phyloP scores from a whole-genome alignment of 2,888 invertebrate species.

The Griposia aprilina region DNA sequence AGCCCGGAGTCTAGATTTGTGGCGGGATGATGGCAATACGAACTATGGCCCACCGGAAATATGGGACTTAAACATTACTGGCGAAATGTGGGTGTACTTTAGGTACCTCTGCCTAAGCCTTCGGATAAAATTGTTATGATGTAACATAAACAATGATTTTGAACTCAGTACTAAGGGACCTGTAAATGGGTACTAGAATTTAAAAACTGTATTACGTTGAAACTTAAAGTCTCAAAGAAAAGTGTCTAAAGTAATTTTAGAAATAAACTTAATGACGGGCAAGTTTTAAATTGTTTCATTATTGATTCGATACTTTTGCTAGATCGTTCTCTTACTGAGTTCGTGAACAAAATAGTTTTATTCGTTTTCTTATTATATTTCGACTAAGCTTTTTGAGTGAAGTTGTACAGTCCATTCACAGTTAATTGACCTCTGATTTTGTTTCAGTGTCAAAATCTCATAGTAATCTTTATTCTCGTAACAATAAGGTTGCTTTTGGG shows the following conservation, averaged over 20 bases:
- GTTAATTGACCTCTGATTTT: no score
- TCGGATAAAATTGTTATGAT: no score
- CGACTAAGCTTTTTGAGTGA: constrained; percentile 5
- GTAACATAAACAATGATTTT: background rate
- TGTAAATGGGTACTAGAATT: background rate
- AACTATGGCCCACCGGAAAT: background rate
- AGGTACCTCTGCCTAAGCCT: background rate
- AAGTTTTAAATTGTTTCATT: constrained; percentile 38
- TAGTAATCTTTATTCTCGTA: no score
- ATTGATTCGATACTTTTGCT: constrained; percentile 43
- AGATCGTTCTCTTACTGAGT: constrained; percentile 36
- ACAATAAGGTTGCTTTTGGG: no score
- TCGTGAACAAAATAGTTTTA: constrained; percentile 38
- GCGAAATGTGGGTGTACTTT: background rate
- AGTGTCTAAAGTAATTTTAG: background rate
- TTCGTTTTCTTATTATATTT: constrained; percentile 43
- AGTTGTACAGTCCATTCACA: background rate
- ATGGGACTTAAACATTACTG: background rate
- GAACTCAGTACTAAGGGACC: background rate
- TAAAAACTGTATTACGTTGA: background rate
- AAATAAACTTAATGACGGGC: constrained; percentile 24
- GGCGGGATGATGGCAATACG: background rate
- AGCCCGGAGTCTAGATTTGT: background rate
- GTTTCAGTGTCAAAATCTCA: no score
- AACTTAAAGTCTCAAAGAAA: background rate